Conservation (phyloP, 2,797 vertebrate genomes). For the Yasuhikotakia modesta region DNA sequence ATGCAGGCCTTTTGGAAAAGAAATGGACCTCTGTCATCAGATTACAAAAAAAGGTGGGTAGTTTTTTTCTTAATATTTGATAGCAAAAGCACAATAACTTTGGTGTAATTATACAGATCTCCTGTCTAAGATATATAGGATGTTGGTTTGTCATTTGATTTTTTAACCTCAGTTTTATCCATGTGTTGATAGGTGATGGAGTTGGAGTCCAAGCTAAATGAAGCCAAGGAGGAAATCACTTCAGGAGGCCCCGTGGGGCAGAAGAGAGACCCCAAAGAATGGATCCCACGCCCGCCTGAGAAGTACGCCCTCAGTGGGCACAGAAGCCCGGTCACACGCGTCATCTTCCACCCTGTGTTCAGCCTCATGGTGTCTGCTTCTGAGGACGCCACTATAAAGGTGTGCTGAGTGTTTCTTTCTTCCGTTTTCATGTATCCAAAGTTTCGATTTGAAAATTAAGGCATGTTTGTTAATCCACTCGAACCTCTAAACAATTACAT, state of each 20-base stretch:
- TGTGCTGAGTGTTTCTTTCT: conserved; percentile 59
- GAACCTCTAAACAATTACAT: too few species aligned
- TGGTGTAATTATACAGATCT: background rate
- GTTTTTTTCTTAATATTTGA: background rate
- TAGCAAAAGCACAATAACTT: background rate
- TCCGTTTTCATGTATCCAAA: background rate
- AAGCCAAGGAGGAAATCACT: conserved; percentile 99
- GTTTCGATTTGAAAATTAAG: background rate
- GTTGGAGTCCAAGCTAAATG: conserved; percentile 97
- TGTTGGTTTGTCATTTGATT: background rate
- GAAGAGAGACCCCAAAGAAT: conserved; percentile 98
- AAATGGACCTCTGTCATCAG: conserved; percentile 99
- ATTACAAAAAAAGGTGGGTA: conserved; percentile 97
- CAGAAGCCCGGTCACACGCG: conserved; percentile 94
- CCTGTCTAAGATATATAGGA: background rate
- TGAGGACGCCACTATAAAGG: conserved; percentile 99
- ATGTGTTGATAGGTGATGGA: conserved; percentile 90
- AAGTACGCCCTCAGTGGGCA: conserved; percentile 96
- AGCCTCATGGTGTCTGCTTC: conserved; percentile 99
- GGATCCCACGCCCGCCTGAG: conserved; percentile 98
- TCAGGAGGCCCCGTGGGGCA: conserved; percentile 92
- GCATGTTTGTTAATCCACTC: too few species aligned
- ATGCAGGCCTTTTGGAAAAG: conserved; percentile 98
- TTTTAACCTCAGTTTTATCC: background rate
- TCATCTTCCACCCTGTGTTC: conserved; percentile 99